phyloP scores from a whole-genome alignment of 2,797 vertebrate species.

The Cryptoprocta ferox region DNA sequence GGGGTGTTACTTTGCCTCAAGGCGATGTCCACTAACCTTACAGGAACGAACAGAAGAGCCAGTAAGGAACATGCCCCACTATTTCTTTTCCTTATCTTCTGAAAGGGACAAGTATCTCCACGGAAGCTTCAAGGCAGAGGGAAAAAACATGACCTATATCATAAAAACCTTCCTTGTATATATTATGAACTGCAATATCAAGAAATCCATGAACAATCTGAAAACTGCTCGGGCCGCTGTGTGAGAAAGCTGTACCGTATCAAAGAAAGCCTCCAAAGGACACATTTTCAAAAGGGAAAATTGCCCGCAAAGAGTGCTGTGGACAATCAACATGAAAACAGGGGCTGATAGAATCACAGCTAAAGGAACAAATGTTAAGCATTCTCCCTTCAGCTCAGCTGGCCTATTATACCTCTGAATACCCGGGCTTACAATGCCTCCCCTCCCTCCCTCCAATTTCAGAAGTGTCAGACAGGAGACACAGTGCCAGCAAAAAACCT shows the following conservation, averaged over 20 bases:
- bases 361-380: constrained; percentile 82
- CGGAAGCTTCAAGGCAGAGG: constrained; percentile 29
- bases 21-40: neutral
- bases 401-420: constrained; percentile 82
- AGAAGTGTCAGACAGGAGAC: constrained; percentile 87
- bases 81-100: constrained; percentile 32
- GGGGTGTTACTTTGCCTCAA: neutral
- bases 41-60: constrained; percentile 3
- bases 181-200: neutral
- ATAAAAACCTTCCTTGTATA: neutral
- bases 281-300: constrained; percentile 78
- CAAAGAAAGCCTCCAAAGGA: constrained; percentile 69
- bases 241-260: constrained; percentile 5
- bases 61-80: neutral
- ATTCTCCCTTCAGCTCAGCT: constrained; percentile 76
- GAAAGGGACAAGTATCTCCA: constrained; percentile 41
- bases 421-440: constrained; percentile 76
- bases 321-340: constrained; percentile 83
- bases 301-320: constrained; percentile 64
- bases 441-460: constrained; percentile 79
- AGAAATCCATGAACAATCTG: constrained; percentile 19
- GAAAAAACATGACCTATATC: constrained; percentile 21
- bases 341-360: constrained; percentile 77
- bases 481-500: constrained; percentile 76
- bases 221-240: constrained; percentile 59